Base-by-base conservation (phyloP, 2,888 invertebrate species). In the Acanthosoma haemorrhoidale region DNA sequence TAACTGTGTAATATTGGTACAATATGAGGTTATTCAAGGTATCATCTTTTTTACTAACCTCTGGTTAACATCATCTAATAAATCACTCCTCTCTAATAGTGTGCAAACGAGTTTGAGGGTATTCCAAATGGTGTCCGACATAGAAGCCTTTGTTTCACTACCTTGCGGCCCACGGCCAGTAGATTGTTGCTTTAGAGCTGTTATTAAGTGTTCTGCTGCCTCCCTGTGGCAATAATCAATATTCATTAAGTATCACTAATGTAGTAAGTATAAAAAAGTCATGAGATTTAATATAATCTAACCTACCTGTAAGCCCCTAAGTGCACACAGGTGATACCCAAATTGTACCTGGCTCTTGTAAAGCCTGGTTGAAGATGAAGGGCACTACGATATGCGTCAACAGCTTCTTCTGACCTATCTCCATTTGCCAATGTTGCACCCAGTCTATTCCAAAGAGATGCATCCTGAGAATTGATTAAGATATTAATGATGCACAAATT, bases 381-480 rank as follows among this genome's bases (percentile, higher is more conserved):
- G 38, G 98, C 96, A 77, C 88, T 87, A 78, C 94, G 91, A 80
- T 99, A 99, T 0, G 98, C 97, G 75, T 94, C 91, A 6, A 99
- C 92, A 4, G 99, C 97, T 82, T 98, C 95, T 77, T 96, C 96
- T 36, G 96, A 92, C 74, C 89, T 87, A 67, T 91, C 91, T 74
- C 96, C 94, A 80, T 99, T 99, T 13, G 99, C 99, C 76, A 97
- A 82, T 58, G 97, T 96, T 34, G 99, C 99, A 67, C 99, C 99
- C 32, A 99, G 83, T 76, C 96, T 89, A 81, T 99, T 99, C 98
- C 98, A 99, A 66, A 96, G 80, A 77, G 94, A 88, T 5, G 96
- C 91, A 85, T 97, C 95, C 87, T 89, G 75, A 70, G 77, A 31
- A 63, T 69, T 25, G 73, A 34, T 60, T 34, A n/a, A 1, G 32